Percentiles rank a stretch among this genome's conserved stretches.
Evolutionary conservation across 2,113 vertebrate species (phyloP).

Genomic region (Trichomycterus rosablanca): DNA sequence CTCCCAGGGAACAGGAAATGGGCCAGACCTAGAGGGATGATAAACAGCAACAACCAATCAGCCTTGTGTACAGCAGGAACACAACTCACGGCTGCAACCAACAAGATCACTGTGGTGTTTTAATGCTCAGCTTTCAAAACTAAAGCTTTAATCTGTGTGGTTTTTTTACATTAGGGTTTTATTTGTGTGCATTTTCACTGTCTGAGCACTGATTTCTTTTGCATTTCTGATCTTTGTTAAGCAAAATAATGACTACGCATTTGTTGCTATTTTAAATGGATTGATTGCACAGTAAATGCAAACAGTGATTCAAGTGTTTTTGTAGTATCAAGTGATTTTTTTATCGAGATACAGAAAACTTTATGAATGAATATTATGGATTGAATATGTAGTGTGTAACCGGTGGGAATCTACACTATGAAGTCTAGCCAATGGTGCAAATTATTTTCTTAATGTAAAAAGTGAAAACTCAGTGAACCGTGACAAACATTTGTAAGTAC

Average conservation of each 20-base stretch:
- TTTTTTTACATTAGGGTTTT: conserved; percentile 10
- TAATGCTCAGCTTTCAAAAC: conserved; percentile 36
- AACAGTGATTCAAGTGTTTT: conserved; percentile 38
- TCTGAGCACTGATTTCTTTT: conserved; percentile 23
- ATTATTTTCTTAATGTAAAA: conserved; percentile 34
- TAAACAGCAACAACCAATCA: conserved; percentile 22
- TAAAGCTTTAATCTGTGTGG: conserved; percentile 31
- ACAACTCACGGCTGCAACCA: conserved; percentile 35
- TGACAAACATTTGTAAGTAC: conserved; percentile 35
- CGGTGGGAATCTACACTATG: not conserved
- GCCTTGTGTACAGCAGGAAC: conserved; percentile 16
- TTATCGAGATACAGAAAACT: conserved; percentile 2
- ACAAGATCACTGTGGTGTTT: conserved; percentile 46
- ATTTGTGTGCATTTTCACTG: conserved; percentile 13
- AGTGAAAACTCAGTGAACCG: conserved; percentile 31
- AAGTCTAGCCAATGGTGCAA: conserved; percentile 27
- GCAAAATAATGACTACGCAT: conserved; percentile 13
- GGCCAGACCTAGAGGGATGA: conserved; percentile 83
- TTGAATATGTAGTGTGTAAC: conserved; percentile 16
- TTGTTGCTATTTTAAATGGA: conserved; percentile 17
- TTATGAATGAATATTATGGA: conserved; percentile 8
- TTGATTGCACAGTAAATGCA: conserved; percentile 37
- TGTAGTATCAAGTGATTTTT: conserved; percentile 30
- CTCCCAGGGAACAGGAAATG: conserved; percentile 89
- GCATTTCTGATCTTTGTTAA: conserved; percentile 23